Percentiles rank a stretch among this genome's conserved stretches.
phyloP scores from a whole-genome alignment of 2,113 vertebrate species.

The Saccopteryx bilineata region DNA sequence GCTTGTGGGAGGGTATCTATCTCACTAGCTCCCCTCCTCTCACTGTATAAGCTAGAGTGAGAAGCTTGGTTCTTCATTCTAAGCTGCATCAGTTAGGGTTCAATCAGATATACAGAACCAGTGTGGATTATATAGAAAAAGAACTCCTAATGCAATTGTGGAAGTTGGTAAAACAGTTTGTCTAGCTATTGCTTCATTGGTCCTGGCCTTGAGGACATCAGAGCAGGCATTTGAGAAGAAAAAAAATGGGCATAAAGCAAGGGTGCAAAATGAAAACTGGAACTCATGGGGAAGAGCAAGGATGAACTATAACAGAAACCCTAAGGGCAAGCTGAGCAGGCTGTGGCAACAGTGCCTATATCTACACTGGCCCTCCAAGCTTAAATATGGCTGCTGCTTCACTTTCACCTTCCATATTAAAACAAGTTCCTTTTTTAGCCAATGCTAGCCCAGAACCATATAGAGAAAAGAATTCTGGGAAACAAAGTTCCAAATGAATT shows the following conservation, averaged over 20 bases:
- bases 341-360: not conserved
- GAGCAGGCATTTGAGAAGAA: slow-evolving; percentile 36
- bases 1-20: too few species aligned
- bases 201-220: not conserved
- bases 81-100: not conserved
- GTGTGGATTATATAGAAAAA: not conserved
- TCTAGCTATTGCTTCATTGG: not conserved
- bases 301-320: not conserved
- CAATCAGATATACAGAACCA: not conserved
- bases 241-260: not conserved
- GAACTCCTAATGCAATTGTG: not conserved
- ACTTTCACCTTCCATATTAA: not conserved
- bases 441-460: not conserved
- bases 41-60: not conserved
- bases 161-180: not conserved
- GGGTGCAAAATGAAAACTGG: not conserved
- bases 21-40: too few species aligned
- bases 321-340: not conserved
- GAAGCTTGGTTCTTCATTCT: not conserved
- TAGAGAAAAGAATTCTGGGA: not conserved
- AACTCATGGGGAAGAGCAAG: not conserved
- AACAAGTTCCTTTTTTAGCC: not conserved
- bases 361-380: not conserved
- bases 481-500: not conserved
- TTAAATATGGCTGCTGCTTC: not conserved